Evolutionary conservation across 2,797 vertebrate genomes (phyloP).

Genomic region (Choloepus didactylus): DNA sequence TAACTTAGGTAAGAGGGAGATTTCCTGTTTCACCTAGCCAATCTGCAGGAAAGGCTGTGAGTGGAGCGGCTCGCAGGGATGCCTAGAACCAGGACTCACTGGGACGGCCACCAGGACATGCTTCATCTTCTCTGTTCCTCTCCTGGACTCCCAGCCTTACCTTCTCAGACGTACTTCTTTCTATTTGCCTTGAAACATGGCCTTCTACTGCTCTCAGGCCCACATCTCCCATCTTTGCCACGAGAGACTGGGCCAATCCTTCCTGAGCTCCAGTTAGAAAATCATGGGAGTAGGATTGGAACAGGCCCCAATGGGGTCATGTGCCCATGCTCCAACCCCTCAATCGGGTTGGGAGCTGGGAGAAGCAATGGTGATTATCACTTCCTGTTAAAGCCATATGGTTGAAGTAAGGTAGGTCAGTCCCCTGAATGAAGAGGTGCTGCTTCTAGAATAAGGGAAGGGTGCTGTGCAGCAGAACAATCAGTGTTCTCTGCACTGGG

Average conservation of each 20-base stretch:
- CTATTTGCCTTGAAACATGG: background rate
- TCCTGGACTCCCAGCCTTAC: background rate
- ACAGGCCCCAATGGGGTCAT: background rate
- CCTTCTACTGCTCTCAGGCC: background rate
- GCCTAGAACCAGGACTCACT: background rate
- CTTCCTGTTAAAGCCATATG: background rate
- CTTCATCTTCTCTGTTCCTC: background rate
- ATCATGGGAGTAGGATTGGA: background rate
- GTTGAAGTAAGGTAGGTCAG: background rate
- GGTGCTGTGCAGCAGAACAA: background rate
- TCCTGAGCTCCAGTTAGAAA: conserved; percentile 2
- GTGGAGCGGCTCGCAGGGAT: background rate
- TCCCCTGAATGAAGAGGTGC: background rate
- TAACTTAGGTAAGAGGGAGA: background rate
- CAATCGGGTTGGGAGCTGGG: background rate
- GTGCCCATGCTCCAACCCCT: background rate
- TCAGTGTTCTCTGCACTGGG: background rate
- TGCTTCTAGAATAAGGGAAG: background rate
- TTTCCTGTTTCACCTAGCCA: background rate
- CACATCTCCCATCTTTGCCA: background rate
- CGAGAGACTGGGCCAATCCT: background rate
- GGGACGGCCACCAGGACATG: background rate
- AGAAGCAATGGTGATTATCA: background rate
- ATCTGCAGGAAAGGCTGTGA: background rate
- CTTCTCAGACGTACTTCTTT: conserved; percentile 12